Conservation (phyloP, 1,140 invertebrate genomes). For the Hirudo medicinalis region DNA sequence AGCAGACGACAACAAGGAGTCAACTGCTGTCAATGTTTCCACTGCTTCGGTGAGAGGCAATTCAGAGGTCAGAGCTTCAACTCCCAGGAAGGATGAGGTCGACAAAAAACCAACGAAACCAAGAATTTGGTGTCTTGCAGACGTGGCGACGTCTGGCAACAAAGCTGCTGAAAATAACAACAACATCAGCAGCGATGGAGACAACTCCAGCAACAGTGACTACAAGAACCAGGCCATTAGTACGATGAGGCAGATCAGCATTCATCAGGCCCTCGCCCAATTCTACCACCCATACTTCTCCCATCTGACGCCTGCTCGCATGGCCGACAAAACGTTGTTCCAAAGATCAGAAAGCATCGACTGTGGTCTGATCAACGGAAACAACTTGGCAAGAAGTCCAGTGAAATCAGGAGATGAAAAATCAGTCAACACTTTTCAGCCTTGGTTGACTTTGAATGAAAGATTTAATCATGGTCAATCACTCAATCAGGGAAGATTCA, state of each 20-base stretch:
- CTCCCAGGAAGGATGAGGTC: constrained; percentile 44
- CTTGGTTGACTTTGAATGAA: too few species aligned
- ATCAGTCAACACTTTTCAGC: too few species aligned
- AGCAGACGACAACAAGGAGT: constrained; percentile 24
- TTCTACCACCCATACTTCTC: too few species aligned
- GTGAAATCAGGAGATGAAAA: too few species aligned
- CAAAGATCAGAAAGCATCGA: too few species aligned
- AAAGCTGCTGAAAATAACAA: background rate
- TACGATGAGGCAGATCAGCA: background rate
- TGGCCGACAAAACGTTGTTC: too few species aligned
- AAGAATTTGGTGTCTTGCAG: constrained; percentile 91
- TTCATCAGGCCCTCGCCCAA: too few species aligned
- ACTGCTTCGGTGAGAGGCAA: constrained; percentile 46
- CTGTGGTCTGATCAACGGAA: too few species aligned
- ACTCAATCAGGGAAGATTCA: too few species aligned
- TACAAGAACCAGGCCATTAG: background rate
- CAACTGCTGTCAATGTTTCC: constrained; percentile 25
- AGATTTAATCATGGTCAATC: too few species aligned
- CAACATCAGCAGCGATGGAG: background rate
- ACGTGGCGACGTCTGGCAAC: constrained; percentile 85
- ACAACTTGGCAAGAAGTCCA: too few species aligned
- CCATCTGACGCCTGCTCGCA: too few species aligned
- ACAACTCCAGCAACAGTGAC: constrained; percentile 3
- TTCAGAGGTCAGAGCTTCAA: constrained; percentile 49
- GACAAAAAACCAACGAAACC: constrained; percentile 55